Conservation (phyloP, 1,140 invertebrate genomes). For the Heliothis subflexa region DNA sequence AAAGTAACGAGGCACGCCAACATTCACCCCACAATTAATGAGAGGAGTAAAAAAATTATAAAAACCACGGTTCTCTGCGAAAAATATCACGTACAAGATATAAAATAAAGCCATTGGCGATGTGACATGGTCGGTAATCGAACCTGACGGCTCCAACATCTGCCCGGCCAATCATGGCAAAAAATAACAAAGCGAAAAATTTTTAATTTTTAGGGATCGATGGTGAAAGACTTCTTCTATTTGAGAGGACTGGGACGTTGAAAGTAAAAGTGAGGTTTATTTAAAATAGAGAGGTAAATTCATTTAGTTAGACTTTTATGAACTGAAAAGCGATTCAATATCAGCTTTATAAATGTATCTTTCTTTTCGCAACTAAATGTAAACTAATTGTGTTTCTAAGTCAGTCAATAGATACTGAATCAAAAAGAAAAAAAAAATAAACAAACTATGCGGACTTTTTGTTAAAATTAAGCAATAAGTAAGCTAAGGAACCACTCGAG, state of each 20-base stretch:
- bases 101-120: conserved; percentile 70
- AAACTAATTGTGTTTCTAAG: no score
- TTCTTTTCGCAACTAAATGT: no score
- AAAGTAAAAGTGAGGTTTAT: not conserved
- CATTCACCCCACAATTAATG: conserved; percentile 47
- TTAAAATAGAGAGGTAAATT: no score
- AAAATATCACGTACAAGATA: conserved; percentile 67
- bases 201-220: conserved; percentile 52
- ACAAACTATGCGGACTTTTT: not conserved
- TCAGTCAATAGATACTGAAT: no score
- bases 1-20: conserved; percentile 42
- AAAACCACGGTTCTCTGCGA: conserved; percentile 45
- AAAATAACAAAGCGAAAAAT: conserved; percentile 65
- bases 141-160: conserved; percentile 69
- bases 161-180: conserved; percentile 62
- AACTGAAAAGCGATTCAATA: no score
- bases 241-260: no score
- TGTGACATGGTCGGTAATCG: conserved; percentile 68
- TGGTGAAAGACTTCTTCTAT: not conserved
- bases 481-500: not conserved
- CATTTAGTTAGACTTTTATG: no score
- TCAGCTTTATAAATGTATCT: no score
- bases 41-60: conserved; percentile 55
- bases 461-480: not conserved
- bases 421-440: no score